A percentile compares a stretch with the other conserved stretches of the same genome.
phyloP scores from a whole-genome alignment of 2,113 vertebrate species.

The Machaerirhynchus nigripectus region DNA sequence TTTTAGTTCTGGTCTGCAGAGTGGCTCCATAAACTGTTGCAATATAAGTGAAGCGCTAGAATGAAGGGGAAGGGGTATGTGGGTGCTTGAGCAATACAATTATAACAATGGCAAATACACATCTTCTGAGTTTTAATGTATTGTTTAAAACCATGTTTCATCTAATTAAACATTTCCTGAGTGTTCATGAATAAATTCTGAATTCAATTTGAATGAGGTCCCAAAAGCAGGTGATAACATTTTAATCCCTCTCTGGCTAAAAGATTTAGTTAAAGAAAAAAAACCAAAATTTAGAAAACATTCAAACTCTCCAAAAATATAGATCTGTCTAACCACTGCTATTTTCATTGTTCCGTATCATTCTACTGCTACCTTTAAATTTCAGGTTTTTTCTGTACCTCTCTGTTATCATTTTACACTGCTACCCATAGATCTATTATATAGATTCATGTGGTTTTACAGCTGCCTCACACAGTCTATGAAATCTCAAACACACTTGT shows the following conservation, averaged over 20 bases:
- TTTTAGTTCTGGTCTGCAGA: neutral
- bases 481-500: constrained; percentile 22
- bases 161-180: neutral
- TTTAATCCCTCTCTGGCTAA: neutral
- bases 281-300: neutral
- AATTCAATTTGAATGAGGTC: neutral
- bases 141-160: neutral
- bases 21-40: neutral
- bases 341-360: neutral
- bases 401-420: neutral
- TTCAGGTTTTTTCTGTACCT: neutral
- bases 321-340: neutral
- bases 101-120: neutral
- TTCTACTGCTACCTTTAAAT: neutral
- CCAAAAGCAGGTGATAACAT: neutral
- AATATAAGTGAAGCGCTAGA: neutral
- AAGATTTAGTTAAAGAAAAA: neutral
- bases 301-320: neutral
- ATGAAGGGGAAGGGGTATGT: rapidly evolving
- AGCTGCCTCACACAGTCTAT: neutral
- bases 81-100: neutral
- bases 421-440: neutral
- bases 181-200: neutral
- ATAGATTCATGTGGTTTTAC: neutral
- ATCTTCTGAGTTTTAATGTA: neutral